Evolutionary conservation across 2,113 vertebrate species (phyloP).

Genomic region (Egretta garzetta): DNA sequence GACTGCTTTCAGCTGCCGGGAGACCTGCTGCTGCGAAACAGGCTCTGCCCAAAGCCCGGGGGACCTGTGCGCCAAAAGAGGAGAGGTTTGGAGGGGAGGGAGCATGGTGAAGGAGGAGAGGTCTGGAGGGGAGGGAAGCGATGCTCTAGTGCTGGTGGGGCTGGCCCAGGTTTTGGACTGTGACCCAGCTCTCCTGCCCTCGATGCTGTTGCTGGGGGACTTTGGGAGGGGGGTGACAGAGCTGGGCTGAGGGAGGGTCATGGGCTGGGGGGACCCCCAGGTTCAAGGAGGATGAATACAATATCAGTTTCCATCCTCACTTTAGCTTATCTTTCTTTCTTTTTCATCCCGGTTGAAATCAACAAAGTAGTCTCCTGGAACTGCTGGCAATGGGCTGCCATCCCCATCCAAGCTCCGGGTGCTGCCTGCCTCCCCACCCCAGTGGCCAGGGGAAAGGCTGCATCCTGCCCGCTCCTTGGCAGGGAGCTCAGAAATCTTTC

Average conservation of each 20-base stretch:
- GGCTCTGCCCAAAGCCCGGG: background rate
- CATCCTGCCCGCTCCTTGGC: background rate
- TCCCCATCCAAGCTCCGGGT: background rate
- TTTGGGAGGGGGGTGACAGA: background rate
- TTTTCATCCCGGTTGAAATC: background rate
- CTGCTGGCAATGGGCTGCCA: background rate
- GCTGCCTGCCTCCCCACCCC: background rate
- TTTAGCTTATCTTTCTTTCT: background rate
- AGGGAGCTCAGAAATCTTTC: background rate
- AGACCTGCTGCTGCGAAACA: background rate
- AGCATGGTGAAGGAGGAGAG: background rate
- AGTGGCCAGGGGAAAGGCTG: background rate
- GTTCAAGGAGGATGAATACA: background rate
- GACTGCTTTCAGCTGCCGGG: background rate
- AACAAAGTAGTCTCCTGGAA: background rate
- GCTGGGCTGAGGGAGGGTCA: background rate
- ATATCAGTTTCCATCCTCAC: background rate
- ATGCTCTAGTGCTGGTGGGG: background rate
- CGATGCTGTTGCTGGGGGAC: accelerated
- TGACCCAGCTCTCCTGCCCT: background rate
- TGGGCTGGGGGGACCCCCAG: background rate
- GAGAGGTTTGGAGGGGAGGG: background rate
- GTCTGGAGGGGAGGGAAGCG: background rate
- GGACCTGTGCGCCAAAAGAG: background rate
- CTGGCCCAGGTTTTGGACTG: background rate